Base-by-base conservation (phyloP, 2,113 vertebrate genomes). In the Melospiza melodia region DNA sequence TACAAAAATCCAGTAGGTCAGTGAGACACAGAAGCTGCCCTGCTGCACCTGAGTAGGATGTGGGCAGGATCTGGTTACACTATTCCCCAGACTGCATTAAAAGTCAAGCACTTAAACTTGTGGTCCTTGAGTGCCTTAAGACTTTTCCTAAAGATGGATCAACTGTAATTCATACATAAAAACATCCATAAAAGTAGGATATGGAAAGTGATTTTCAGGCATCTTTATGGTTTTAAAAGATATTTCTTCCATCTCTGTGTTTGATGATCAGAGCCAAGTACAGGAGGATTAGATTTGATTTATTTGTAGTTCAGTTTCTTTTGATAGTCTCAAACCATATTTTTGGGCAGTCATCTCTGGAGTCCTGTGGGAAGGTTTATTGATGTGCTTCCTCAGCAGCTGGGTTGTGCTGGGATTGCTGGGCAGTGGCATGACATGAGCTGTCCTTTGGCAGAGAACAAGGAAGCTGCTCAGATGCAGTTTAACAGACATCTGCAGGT, bases 351-450 rank as follows among this genome's bases (percentile, higher is more conserved):
- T 81, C 28, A 43, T 74, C 55, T 51, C 0, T 25, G 11, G 30
- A 71, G n/a, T 62, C 21, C 18, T 9, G 4, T 19, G 31, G 30
- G 25, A 12, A 66, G 61, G 14, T 66, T 10, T 41, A 6, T 62
- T 76, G 12, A 33, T 55, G 48, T 94, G 10, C 54, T 68, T 84
- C 44, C 49, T 68, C 44, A 30, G 63, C 0, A 0, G 13, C 8
- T 73, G 54, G 46, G 33, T 37, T 59, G 31, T 78, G 68, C 74
- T 94, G 61, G 31, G 20, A 3, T 49, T 61, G 52, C 46, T 69
- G 35, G 54, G 16, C 48, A 41, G 0, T 1, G 1, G 55, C 12
- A 6, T 62, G 37, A 49, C 31, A 16, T 2, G 15, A 31, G 5
- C 30, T 92, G 61, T 74, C 3, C n/a, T 83, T n/a, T 63, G 68